Percentiles rank a stretch among this genome's conserved stretches.
These are phyloP conservation scores for Neocrepidodera transversa DNA, from an alignment of 2,888 invertebrate genomes.

Conservation along the genomic window DNA sequence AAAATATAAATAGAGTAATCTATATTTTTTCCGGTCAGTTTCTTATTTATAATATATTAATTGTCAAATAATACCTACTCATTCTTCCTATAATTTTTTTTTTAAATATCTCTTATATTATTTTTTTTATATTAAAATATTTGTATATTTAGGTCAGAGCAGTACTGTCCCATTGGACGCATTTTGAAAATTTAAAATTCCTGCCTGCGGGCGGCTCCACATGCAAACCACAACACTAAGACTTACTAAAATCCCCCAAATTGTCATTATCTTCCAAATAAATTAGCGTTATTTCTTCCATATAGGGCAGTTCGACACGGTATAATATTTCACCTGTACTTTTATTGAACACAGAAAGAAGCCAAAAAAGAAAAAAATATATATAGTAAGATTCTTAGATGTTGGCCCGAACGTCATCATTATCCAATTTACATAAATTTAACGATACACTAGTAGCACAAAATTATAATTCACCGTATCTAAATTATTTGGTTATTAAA, in stretches of 20 bases:
- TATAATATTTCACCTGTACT: constrained; percentile 87
- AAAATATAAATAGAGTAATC: not conserved
- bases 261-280: constrained; percentile 86
- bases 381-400: constrained; percentile 52
- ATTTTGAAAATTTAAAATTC: constrained; percentile 28
- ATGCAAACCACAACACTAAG: constrained; percentile 71
- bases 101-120: too few species aligned
- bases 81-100: too few species aligned
- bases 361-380: constrained; percentile 61
- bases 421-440: not conserved
- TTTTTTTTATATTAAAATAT: too few species aligned
- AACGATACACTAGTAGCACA: too few species aligned
- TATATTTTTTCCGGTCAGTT: too few species aligned
- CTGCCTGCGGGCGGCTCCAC: constrained; percentile 44
- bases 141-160: not conserved
- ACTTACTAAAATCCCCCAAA: constrained; percentile 69
- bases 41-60: too few species aligned
- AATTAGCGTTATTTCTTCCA: constrained; percentile 93
- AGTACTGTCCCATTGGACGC: not conserved
- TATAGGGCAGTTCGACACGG: constrained; percentile 91
- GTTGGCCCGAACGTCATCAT: not conserved
- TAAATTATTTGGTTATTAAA: too few species aligned
- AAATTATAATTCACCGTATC: too few species aligned
- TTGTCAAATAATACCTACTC: too few species aligned
- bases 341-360: constrained; percentile 62